Evolutionary conservation across 2,888 invertebrate genomes (phyloP).

Genomic region (Clitarchus hookeri): DNA sequence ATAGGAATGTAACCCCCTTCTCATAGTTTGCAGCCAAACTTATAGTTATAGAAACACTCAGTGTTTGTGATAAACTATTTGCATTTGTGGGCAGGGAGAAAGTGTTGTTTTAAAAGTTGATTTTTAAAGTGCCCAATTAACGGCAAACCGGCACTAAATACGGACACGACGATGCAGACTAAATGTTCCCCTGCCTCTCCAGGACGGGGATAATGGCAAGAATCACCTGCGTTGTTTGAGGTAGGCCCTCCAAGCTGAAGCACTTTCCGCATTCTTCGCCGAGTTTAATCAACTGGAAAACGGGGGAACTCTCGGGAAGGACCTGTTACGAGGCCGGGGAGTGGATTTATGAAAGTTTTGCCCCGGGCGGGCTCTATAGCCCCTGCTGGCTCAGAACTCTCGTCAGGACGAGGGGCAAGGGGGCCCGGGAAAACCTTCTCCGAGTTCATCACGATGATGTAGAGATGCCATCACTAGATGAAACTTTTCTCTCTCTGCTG

Average conservation of each 20-base stretch:
- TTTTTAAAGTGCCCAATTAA: no score
- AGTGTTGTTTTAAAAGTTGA: no score
- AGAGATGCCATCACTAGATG: conserved; percentile 14
- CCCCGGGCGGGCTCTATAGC: neutral
- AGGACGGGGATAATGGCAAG: no score
- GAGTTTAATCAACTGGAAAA: neutral
- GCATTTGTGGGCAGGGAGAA: no score
- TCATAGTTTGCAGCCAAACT: no score
- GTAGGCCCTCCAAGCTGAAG: neutral
- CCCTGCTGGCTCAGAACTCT: no score
- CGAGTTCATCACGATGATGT: conserved; percentile 6
- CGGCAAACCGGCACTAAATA: no score
- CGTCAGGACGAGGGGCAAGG: neutral
- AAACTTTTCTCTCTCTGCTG: neutral
- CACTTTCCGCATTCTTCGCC: neutral
- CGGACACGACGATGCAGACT: neutral
- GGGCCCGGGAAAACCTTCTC: neutral
- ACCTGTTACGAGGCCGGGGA: neutral
- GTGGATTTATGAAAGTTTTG: neutral
- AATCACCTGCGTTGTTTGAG: neutral
- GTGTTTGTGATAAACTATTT: no score
- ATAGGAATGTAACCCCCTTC: no score
- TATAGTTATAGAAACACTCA: no score
- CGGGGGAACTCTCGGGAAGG: neutral
- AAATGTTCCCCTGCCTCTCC: neutral